Evolutionary conservation across 2,113 vertebrate species (phyloP).

Genomic region (Cyphomyrus plagiostoma): DNA sequence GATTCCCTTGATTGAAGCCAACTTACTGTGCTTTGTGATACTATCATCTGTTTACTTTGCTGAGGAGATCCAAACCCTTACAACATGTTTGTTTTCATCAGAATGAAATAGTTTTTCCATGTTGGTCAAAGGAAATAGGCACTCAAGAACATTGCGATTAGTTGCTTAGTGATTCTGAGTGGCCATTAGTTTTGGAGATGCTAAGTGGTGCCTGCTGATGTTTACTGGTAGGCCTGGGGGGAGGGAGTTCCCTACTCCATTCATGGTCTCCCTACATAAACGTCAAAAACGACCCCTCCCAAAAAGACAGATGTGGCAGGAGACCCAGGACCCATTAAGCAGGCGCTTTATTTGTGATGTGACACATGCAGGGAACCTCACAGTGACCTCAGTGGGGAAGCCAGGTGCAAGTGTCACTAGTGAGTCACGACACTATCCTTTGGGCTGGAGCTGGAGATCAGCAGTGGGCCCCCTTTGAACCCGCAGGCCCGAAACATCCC

Average conservation of each 20-base stretch:
- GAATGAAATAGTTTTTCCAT: background rate
- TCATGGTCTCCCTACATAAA: background rate
- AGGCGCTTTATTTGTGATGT: background rate
- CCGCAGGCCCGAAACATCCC: slow-evolving; percentile 39
- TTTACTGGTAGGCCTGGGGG: background rate
- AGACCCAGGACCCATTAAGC: background rate
- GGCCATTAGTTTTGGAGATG: background rate
- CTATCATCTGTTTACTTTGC: background rate
- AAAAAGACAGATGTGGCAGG: background rate
- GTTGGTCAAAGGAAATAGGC: background rate
- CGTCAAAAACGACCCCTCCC: background rate
- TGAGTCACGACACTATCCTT: background rate
- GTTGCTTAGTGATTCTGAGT: background rate
- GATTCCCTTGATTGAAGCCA: background rate
- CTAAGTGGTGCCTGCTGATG: background rate
- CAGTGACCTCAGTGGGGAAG: background rate
- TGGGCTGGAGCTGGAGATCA: background rate
- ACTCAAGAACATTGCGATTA: background rate
- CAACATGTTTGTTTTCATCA: background rate
- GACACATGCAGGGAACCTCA: background rate
- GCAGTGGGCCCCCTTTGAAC: slow-evolving; percentile 24
- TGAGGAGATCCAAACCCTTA: background rate
- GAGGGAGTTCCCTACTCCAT: background rate
- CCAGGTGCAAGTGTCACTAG: background rate
- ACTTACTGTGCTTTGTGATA: background rate